These are phyloP conservation scores for Zelleria hepariella DNA, from an alignment of 2,888 invertebrate genomes.

Conservation along the genomic window DNA sequence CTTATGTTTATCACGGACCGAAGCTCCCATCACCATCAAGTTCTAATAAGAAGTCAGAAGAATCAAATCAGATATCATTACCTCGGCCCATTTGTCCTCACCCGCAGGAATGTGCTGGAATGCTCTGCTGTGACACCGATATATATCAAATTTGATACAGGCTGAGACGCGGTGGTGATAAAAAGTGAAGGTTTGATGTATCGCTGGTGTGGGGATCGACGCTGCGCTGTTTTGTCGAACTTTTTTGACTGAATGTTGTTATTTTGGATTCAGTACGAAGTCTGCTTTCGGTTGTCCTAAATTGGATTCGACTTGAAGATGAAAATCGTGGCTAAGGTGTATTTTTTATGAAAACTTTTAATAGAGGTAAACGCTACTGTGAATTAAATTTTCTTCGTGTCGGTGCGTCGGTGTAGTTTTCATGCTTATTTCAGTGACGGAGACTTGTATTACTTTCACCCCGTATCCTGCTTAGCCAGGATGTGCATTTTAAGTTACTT, in stretches of 20 bases:
- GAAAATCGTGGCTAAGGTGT: too few relatives aligned
- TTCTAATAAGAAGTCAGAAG: neutral
- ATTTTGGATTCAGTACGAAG: neutral
- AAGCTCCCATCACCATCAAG: neutral
- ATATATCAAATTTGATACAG: conserved; percentile 55
- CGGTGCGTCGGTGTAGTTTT: too few relatives aligned
- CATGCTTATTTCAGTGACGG: too few relatives aligned
- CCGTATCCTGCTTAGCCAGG: too few relatives aligned
- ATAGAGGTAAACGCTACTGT: too few relatives aligned
- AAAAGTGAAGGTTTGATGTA: conserved; percentile 24
- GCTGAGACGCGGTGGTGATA: conserved; percentile 31
- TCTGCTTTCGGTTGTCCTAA: neutral
- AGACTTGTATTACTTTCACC: too few relatives aligned
- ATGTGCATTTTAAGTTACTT: too few relatives aligned
- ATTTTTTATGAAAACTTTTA: too few relatives aligned
- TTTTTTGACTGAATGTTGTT: neutral
- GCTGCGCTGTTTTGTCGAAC: neutral
- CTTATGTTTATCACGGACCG: neutral
- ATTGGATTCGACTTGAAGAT: neutral
- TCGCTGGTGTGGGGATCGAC: neutral
- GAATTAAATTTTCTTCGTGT: too few relatives aligned
- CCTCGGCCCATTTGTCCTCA: conserved; percentile 8
- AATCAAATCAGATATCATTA: neutral
- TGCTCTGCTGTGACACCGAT: conserved; percentile 26
- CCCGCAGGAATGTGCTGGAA: conserved; percentile 26